A percentile compares a stretch with the other conserved stretches of the same genome.
Evolutionary conservation across 2,113 vertebrate genomes (phyloP).

Genomic region (Silurus meridionalis): DNA sequence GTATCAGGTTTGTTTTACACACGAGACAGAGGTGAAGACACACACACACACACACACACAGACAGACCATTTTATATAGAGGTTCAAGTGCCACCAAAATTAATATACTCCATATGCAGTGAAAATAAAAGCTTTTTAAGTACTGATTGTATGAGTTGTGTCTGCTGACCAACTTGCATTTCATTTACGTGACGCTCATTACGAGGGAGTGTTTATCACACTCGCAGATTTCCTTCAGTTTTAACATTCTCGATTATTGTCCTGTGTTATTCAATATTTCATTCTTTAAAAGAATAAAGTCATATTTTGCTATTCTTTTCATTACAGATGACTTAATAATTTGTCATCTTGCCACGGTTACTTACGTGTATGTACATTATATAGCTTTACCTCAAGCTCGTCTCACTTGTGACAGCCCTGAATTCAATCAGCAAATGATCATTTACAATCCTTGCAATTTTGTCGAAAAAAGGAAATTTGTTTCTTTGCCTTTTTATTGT

Average conservation of each 20-base stretch:
- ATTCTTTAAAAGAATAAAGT: background rate
- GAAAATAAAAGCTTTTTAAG: background rate
- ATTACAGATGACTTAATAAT: background rate
- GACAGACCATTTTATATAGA: slow-evolving; percentile 19
- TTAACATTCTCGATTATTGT: background rate
- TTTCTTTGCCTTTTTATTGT: background rate
- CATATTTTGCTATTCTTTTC: background rate
- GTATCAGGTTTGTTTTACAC: slow-evolving; percentile 41
- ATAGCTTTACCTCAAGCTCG: background rate
- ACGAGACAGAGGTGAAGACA: background rate
- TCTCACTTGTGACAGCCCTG: background rate
- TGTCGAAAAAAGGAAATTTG: background rate
- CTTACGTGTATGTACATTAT: background rate
- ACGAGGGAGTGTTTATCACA: background rate
- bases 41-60: background rate
- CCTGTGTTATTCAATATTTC: background rate
- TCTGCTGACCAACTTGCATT: background rate
- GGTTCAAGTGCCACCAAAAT: background rate
- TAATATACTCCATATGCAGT: background rate
- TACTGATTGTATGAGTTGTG: background rate
- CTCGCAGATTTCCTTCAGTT: background rate
- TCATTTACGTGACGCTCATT: background rate
- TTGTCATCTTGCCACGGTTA: background rate
- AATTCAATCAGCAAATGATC: background rate
- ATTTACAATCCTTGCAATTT: background rate